phyloP scores from a whole-genome alignment of 2,888 invertebrate genomes.

The Pandemis cinnamomeana region DNA sequence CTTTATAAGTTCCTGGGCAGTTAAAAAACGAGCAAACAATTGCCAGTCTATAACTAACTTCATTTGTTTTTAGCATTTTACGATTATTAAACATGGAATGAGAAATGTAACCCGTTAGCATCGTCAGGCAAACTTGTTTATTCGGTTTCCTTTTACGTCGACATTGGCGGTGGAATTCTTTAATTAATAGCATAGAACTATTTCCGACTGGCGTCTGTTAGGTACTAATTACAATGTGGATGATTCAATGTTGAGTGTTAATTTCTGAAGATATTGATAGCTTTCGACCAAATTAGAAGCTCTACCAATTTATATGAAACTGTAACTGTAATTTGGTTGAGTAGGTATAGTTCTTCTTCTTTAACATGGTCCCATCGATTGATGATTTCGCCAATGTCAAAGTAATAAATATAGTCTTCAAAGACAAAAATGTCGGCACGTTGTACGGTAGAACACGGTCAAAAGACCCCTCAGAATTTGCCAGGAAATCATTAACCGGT shows the following conservation, averaged over 20 bases:
- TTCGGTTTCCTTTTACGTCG: slow-evolving; percentile 3
- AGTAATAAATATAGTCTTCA: no score
- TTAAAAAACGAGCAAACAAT: not conserved
- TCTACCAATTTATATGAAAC: not conserved
- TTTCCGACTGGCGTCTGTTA: slow-evolving; percentile 1
- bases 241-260: slow-evolving; percentile 1
- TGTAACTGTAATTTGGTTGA: no score
- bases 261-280: not conserved
- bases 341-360: no score
- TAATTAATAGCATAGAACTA: slow-evolving; percentile 10
- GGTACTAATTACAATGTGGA: not conserved
- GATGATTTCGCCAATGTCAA: no score
- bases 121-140: not conserved
- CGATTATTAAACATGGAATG: not conserved
- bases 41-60: not conserved
- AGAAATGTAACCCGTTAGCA: slow-evolving; percentile 13
- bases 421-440: no score
- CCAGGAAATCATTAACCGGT: no score
- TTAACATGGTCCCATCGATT: no score
- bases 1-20: not conserved
- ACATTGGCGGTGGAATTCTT: slow-evolving; percentile 4
- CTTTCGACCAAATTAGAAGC: not conserved
- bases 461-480: no score
- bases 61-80: slow-evolving; percentile 1
- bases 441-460: no score